These are phyloP conservation scores for Clarias platycephalus DNA, from an alignment of 2,797 vertebrate species.

Conservation along the genomic window DNA sequence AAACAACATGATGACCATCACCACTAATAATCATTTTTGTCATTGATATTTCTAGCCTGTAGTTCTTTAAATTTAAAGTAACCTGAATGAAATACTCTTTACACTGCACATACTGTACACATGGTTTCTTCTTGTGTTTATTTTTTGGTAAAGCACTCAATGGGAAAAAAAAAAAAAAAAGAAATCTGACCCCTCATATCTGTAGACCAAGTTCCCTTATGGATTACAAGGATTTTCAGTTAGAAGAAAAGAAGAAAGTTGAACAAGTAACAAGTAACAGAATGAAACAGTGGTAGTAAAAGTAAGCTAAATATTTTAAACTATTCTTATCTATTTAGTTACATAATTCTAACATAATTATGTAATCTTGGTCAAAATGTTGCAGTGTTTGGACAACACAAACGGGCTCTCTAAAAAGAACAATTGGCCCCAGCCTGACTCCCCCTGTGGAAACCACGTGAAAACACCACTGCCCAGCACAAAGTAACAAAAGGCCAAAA, in stretches of 20 bases:
- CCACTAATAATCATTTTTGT: not conserved
- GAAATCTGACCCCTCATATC: not conserved
- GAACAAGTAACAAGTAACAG: not conserved
- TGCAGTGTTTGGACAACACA: not conserved
- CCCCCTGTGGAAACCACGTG: not conserved
- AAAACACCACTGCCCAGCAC: not conserved
- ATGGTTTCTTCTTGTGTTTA: not conserved
- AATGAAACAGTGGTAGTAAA: not conserved
- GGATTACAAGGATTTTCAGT: not conserved
- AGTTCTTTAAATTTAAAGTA: not conserved
- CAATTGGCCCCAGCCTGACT: not conserved
- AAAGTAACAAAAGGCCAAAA: conserved; percentile 16
- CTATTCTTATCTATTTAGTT: not conserved
- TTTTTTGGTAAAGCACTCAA: not conserved
- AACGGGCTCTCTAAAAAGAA: not conserved
- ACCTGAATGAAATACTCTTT: not conserved
- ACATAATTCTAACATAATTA: not conserved
- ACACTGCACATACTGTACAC: not conserved
- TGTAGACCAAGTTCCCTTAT: not conserved
- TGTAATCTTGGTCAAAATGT: not conserved
- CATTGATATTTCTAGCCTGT: not conserved
- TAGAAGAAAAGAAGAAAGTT: not conserved
- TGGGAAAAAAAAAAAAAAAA: not conserved
- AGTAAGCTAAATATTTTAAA: not conserved
- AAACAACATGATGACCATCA: not conserved